These are phyloP conservation scores for Pelobates fuscus DNA, from an alignment of 2,113 vertebrate species.

Conservation along the genomic window DNA sequence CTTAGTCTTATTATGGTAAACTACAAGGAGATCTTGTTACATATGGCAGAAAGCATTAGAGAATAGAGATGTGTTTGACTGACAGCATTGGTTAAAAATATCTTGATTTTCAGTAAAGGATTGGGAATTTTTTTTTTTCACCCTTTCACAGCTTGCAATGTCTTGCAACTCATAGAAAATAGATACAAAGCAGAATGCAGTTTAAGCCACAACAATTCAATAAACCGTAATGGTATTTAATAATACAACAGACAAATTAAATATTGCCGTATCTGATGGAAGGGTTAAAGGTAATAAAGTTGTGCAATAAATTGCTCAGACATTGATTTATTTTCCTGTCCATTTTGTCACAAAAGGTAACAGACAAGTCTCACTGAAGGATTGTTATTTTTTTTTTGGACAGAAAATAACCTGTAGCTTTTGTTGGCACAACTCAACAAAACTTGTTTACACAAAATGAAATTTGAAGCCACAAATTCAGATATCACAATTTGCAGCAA, in stretches of 20 bases:
- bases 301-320: too few relatives aligned
- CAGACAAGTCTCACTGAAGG: too few relatives aligned
- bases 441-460: too few relatives aligned
- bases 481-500: too few relatives aligned
- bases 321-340: too few relatives aligned
- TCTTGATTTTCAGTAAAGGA: conserved; percentile 10
- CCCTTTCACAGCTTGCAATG: conserved; percentile 21
- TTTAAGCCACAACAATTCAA: not conserved
- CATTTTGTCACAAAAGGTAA: too few relatives aligned
- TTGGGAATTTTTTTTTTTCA: conserved; percentile 17
- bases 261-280: not conserved
- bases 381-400: too few relatives aligned
- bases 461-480: too few relatives aligned
- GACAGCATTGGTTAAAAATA: conserved; percentile 35
- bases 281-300: not conserved
- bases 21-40: conserved; percentile 47
- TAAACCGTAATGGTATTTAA: not conserved
- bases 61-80: conserved; percentile 47
- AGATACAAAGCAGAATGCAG: not conserved
- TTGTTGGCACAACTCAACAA: too few relatives aligned
- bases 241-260: not conserved
- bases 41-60: conserved; percentile 37
- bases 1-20: conserved; percentile 59
- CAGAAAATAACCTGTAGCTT: too few relatives aligned
- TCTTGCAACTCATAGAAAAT: not conserved